Percentiles rank a stretch among this genome's conserved stretches.
These are phyloP conservation scores for Caenorhabditis latens DNA, from an alignment of 1,140 invertebrate species.

Conservation along the genomic window DNA sequence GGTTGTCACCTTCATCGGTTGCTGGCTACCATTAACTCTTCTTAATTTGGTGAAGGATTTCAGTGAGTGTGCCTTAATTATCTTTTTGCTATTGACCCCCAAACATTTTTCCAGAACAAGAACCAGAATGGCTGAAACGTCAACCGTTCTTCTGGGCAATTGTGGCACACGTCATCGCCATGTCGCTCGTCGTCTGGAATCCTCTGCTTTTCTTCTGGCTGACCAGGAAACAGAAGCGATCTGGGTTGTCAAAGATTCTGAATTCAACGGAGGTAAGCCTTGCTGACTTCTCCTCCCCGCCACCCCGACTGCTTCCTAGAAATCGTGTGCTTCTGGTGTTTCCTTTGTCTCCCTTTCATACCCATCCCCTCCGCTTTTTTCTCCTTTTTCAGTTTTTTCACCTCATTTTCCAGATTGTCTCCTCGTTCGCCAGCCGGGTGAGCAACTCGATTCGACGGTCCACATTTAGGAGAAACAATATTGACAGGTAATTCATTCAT, in stretches of 20 bases:
- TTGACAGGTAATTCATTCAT: constrained; percentile 36
- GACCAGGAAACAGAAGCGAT: constrained; percentile 75
- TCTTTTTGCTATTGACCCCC: not conserved
- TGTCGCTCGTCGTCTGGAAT: constrained; percentile 77
- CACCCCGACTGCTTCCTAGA: not conserved
- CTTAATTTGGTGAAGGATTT: constrained; percentile 76
- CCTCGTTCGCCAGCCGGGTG: constrained; percentile 54
- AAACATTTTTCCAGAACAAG: constrained; percentile 69
- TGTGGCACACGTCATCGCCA: constrained; percentile 75
- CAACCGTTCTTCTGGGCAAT: constrained; percentile 77
- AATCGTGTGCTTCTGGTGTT: constrained; percentile 22
- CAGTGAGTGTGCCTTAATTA: constrained; percentile 70
- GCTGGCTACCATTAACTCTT: constrained; percentile 73
- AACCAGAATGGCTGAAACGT: constrained; percentile 70
- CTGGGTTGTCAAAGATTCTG: constrained; percentile 71
- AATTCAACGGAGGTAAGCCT: constrained; percentile 71
- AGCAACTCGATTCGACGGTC: constrained; percentile 54
- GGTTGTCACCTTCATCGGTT: constrained; percentile 74
- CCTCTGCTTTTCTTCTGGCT: constrained; percentile 77
- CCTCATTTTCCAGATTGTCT: constrained; percentile 45
- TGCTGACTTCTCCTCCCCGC: not conserved
- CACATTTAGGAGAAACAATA: constrained; percentile 37
- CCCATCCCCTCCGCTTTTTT: not conserved
- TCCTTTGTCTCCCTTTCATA: not conserved
- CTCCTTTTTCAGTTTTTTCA: not conserved